These are phyloP conservation scores for Drosophila mauritiana DNA, from an alignment of 1,140 invertebrate genomes.

Conservation along the genomic window DNA sequence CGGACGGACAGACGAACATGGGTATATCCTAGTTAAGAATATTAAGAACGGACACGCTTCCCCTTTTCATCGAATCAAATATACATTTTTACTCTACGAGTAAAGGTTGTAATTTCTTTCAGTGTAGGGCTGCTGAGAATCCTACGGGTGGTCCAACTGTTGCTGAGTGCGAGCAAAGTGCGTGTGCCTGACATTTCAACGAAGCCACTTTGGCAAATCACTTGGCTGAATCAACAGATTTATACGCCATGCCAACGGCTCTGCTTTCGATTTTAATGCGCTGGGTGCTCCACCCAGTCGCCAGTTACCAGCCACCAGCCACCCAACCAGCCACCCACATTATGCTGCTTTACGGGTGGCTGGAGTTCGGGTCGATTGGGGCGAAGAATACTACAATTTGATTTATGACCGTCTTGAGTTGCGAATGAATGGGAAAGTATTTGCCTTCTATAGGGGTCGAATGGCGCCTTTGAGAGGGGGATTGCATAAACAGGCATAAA, in stretches of 20 bases:
- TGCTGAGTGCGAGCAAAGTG: conserved; percentile 43
- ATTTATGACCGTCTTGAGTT: conserved; percentile 76
- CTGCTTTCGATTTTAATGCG: conserved; percentile 59
- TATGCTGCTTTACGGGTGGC: conserved; percentile 38
- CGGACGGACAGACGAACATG: no score
- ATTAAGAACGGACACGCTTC: no score
- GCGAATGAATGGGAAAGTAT: conserved; percentile 34
- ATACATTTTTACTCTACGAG: no score
- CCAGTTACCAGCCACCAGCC: background rate
- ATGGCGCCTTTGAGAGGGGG: conserved; percentile 61
- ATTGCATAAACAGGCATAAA: conserved; percentile 61
- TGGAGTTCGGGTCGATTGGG: conserved; percentile 36
- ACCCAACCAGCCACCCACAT: conserved; percentile 15
- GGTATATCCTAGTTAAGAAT: no score
- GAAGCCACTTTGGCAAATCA: conserved; percentile 83
- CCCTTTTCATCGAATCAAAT: no score
- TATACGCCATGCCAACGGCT: conserved; percentile 61
- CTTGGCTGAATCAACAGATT: conserved; percentile 83
- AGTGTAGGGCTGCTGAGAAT: background rate
- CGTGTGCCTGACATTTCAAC: conserved; percentile 79
- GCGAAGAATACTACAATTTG: conserved; percentile 59
- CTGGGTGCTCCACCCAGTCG: conserved; percentile 4
- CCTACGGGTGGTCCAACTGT: conserved; percentile 61
- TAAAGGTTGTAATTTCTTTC: no score
- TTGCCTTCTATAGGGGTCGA: conserved; percentile 19